phyloP scores from a whole-genome alignment of 2,888 invertebrate species.

The Chydorus sphaericus region DNA sequence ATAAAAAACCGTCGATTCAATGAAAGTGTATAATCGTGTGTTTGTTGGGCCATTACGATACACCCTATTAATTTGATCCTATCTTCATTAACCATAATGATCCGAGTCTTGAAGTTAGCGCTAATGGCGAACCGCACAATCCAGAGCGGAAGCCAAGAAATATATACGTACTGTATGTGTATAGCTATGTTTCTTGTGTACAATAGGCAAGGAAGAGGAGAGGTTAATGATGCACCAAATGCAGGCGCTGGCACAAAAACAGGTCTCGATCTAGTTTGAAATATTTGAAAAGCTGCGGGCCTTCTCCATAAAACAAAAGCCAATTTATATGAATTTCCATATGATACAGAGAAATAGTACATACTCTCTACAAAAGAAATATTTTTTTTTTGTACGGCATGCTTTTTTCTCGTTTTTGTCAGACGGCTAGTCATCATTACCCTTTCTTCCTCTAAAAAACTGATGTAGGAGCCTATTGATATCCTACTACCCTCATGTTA shows the following conservation, averaged over 20 bases:
- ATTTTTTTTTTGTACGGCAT: not conserved
- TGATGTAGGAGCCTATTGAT: conserved; percentile 3
- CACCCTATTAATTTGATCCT: too few relatives aligned
- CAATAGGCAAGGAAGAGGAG: conserved; percentile 87
- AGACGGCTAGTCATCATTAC: not conserved
- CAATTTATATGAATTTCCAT: not conserved
- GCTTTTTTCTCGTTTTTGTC: not conserved
- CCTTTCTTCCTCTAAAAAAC: not conserved
- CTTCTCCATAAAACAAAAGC: too few relatives aligned
- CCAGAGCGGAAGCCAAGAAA: too few relatives aligned
- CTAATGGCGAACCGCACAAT: too few relatives aligned
- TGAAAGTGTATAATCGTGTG: too few relatives aligned
- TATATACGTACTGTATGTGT: not conserved
- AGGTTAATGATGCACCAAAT: conserved; percentile 92
- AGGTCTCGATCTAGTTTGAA: conserved; percentile 44
- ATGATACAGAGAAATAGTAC: not conserved
- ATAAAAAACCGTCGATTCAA: too few relatives aligned
- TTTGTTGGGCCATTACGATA: too few relatives aligned
- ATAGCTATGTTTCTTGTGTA: conserved; percentile 24
- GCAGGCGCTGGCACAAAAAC: conserved; percentile 92
- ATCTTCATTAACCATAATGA: too few relatives aligned
- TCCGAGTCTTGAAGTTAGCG: not conserved
- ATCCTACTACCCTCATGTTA: too few relatives aligned
- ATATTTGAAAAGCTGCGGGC: not conserved
- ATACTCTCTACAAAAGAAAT: not conserved